phyloP scores from a whole-genome alignment of 2,888 invertebrate genomes.

The Dicyrtomina minuta region DNA sequence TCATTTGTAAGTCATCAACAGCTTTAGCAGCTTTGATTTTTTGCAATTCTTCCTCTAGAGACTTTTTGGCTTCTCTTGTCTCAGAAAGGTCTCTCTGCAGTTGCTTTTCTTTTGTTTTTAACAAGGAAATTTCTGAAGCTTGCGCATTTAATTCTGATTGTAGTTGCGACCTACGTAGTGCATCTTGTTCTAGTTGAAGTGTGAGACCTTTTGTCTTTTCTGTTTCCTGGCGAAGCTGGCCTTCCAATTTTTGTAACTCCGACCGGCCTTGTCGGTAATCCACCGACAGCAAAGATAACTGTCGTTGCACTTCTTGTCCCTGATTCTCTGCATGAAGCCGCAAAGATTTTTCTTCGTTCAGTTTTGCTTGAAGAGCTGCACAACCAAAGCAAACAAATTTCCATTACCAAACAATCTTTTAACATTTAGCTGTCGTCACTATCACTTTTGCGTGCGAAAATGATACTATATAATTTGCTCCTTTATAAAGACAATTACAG shows the following conservation, averaged over 20 bases:
- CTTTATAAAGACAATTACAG: too few species aligned
- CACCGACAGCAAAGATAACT: constrained; percentile 90
- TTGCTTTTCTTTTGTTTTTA: constrained; percentile 73
- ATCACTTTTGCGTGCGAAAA: not conserved
- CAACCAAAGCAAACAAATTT: not conserved
- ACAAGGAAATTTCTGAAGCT: constrained; percentile 69
- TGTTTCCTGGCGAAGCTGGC: constrained; percentile 84
- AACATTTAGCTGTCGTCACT: constrained; percentile 6
- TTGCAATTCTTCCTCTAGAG: constrained; percentile 73
- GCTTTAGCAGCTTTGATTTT: constrained; percentile 70
- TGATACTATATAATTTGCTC: too few species aligned
- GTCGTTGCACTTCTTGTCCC: constrained; percentile 88
- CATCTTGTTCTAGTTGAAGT: constrained; percentile 88
- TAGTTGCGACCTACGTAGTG: constrained; percentile 76
- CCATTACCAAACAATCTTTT: not conserved
- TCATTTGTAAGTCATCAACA: constrained; percentile 72
- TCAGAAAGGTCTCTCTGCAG: constrained; percentile 68
- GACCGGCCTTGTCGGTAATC: constrained; percentile 87
- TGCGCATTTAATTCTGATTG: constrained; percentile 78
- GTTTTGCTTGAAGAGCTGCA: constrained; percentile 81
- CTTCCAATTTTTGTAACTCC: constrained; percentile 79
- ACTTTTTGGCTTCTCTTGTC: constrained; percentile 66
- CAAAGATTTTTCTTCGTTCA: constrained; percentile 85
- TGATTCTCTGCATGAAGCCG: constrained; percentile 82
- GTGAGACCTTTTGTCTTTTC: constrained; percentile 79